These are phyloP conservation scores for Selenia dentaria DNA, from an alignment of 2,888 invertebrate species.

Conservation along the genomic window DNA sequence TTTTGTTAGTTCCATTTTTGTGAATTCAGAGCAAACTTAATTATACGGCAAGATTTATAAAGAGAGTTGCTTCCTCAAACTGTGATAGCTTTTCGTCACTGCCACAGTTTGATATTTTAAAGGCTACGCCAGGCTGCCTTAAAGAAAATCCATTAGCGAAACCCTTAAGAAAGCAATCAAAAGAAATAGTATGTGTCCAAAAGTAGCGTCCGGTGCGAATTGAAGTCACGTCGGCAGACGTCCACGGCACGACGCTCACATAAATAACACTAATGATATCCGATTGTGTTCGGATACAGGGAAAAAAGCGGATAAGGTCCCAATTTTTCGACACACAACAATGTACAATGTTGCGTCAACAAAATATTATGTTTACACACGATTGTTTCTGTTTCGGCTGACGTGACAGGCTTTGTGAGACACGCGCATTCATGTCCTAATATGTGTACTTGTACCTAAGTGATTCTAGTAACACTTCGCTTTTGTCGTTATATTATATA, in stretches of 20 bases:
- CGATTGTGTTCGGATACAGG: constrained; percentile 64
- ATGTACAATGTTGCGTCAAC: constrained; percentile 24
- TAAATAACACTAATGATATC: constrained; percentile 80
- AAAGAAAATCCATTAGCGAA: constrained; percentile 24
- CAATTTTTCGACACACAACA: constrained; percentile 36
- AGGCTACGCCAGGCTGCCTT: constrained; percentile 26
- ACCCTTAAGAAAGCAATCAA: constrained; percentile 51
- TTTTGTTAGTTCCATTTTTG: no score
- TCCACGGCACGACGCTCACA: constrained; percentile 66
- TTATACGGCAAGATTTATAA: no score
- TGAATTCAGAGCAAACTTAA: no score
- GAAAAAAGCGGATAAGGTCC: constrained; percentile 32
- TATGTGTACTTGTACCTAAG: no score
- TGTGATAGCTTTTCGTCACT: no score
- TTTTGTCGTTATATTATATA: no score
- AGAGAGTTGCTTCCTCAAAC: no score
- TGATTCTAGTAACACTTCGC: no score
- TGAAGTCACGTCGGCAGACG: constrained; percentile 61
- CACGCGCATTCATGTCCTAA: no score
- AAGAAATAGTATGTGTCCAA: constrained; percentile 49
- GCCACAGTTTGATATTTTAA: no score
- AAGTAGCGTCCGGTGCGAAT: constrained; percentile 52
- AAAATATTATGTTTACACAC: constrained; percentile 32
- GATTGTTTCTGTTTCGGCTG: constrained; percentile 30
- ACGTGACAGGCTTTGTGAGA: constrained; percentile 22